Evolutionary conservation across 2,113 vertebrate genomes (phyloP), one percentile per base, ranked within the genome.

Genomic region (Elanoides forficatus): DNA sequence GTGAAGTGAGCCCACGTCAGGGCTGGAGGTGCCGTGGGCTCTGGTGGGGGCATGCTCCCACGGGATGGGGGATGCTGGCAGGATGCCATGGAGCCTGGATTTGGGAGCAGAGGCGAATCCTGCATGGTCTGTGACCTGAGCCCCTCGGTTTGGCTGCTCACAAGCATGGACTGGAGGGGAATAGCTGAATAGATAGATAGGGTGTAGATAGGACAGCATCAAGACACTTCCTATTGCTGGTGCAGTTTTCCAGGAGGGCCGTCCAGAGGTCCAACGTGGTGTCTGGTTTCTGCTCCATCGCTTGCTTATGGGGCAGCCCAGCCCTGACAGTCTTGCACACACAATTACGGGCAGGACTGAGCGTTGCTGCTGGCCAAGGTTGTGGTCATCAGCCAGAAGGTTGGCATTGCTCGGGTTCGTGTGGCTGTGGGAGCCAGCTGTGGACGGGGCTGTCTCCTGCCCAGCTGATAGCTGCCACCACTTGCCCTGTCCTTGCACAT

Each of bases 301-400:
- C 15, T 27, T 58, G 38, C 30, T 66, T 20, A 4, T 0, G 9
- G 40, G 36, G 42, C 4, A 1, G 10, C 59, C 59, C 19, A 25
- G 73, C 43, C 45, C 40, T 55, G 43, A 26, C 1, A 1, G 30
- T 16, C 53, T 84, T 1, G 0, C 26, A 3, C 13, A 2, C 1
- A 2, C 36, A 4, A 2, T 65, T 40, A 17, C 1, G 4, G 30
- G 45, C 6, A 0, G 19, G 55, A 27, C 18, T 22, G 48, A 27
- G 42, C 6, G 18, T 27, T 45, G 55, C 42, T 63, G 40, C 47
- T 81, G 62, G 62, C 27, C 0, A 1, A 71, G 56, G 50, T 14
- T 40, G 59, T 73, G 59, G 42, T 87, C 1, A 2, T 60, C 88
- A 88, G 60, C 85, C 60, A 27, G 78, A 36, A 78, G 43, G 42